Percentiles rank a stretch among this genome's conserved stretches.
These are phyloP conservation scores for Leucozona laternaria DNA, from an alignment of 2,888 invertebrate genomes.

Conservation along the genomic window DNA sequence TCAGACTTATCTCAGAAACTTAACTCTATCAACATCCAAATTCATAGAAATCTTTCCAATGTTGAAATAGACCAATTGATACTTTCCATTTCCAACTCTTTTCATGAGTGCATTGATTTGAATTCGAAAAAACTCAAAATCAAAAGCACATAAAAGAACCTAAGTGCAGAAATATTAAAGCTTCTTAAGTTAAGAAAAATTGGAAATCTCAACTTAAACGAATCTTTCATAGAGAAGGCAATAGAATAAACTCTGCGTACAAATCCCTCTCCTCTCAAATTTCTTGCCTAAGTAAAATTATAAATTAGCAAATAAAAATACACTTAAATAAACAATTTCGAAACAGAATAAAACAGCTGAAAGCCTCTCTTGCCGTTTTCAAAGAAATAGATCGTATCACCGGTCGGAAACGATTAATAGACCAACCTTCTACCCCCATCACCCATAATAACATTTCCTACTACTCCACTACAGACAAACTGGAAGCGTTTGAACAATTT, in stretches of 20 bases:
- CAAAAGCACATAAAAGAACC: not conserved
- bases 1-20: too few relatives aligned
- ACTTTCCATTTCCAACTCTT: too few relatives aligned
- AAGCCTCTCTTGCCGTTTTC: not conserved
- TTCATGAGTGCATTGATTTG: too few relatives aligned
- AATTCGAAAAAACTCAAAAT: not conserved
- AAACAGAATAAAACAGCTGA: not conserved
- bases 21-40: too few relatives aligned
- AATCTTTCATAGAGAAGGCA: not conserved
- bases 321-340: conserved; percentile 3
- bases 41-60: too few relatives aligned
- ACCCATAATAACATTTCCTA: too few relatives aligned
- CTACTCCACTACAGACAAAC: too few relatives aligned
- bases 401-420: not conserved
- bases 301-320: conserved; percentile 2
- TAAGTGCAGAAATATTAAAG: not conserved
- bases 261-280: not conserved
- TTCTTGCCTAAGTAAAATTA: not conserved
- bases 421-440: too few relatives aligned
- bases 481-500: too few relatives aligned
- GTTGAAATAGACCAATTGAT: too few relatives aligned
- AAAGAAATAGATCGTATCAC: conserved; percentile 7
- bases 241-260: not conserved
- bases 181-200: not conserved
- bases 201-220: conserved; percentile 6